Conservation (phyloP, 2,797 vertebrate genomes). For the Semaprochilodus insignis region DNA sequence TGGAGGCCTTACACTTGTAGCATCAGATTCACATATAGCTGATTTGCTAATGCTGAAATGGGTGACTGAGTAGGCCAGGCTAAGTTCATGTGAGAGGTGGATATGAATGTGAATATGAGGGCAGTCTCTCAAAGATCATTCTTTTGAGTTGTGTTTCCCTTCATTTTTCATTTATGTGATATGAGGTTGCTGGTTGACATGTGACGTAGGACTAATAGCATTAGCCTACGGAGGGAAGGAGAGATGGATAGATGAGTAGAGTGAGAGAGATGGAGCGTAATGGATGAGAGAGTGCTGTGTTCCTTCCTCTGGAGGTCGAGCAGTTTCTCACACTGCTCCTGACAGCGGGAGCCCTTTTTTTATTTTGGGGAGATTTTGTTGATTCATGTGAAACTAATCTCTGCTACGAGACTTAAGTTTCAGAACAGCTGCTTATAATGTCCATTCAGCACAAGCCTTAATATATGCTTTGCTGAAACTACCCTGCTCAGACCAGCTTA, state of each 20-base stretch:
- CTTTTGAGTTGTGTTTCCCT: neutral
- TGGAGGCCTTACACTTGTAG: conserved; percentile 28
- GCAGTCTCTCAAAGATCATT: neutral
- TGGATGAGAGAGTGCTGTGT: conserved; percentile 30
- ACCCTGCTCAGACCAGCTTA: neutral
- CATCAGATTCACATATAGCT: conserved; percentile 28
- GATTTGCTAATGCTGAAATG: conserved; percentile 28
- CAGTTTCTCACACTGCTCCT: conserved; percentile 3
- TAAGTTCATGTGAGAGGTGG: neutral
- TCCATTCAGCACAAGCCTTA: conserved; percentile 13
- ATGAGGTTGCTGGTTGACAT: conserved; percentile 18
- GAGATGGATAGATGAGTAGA: conserved; percentile 16
- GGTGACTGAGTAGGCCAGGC: conserved; percentile 20
- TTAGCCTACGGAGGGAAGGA: conserved; percentile 29
- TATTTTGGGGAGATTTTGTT: conserved; percentile 32
- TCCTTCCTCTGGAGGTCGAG: conserved; percentile 32
- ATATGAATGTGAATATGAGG: neutral
- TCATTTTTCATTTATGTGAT: conserved; percentile 27
- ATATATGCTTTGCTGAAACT: neutral
- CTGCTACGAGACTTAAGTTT: neutral
- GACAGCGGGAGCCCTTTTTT: conserved; percentile 30
- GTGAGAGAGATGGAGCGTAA: conserved; percentile 30
- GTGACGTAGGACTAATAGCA: conserved; percentile 35
- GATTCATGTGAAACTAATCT: conserved; percentile 13
- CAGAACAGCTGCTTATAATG: conserved; percentile 10